Base-by-base conservation (phyloP, 2,888 invertebrate species). In the Lumbricus terrestris region DNA sequence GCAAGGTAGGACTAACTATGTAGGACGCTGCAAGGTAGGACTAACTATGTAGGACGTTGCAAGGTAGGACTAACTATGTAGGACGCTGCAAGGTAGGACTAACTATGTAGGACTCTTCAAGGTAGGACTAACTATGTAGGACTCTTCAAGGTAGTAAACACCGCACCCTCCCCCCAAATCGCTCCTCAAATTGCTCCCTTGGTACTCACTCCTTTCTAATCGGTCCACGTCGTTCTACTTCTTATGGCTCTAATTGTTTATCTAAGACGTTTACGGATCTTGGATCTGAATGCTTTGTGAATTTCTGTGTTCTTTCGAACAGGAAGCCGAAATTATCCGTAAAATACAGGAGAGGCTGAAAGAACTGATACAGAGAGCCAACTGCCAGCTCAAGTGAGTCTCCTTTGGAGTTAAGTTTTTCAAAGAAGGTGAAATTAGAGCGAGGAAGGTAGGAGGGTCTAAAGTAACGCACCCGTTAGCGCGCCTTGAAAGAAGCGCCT, bases 261-360 rank as follows among this genome's bases (percentile, higher is more conserved):
- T 20, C 23, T 47, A 20, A 1, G 20, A 47, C 23, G 1, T 23
- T 23, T 47, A 23, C 20, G 20, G 23, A 20, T 47, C 0, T 0
- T 11, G n/a, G n/a, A n/a, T 69, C 13, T 29, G 69, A 69, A 69
- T 88, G 37, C n/a, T 29, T 33, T 88, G 37, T 33, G n/a, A n/a
- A n/a, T n/a, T 34, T 40, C 33, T 88, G 37, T 13, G 37, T 29
- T 40, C 33, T 83, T 37, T 23, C 40, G 97, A 8, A 13, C 93
- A 95, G 94, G 98, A 98, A 95, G 97, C 98, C 82, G 97, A 97
- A 92, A 96, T 96, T 90, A 96, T 98, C 93, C 96, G 97, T 90
- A 96, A 96, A 92, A 96, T 97, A 92, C 97, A 98, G 94, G 97
- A 97, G 91, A 97, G 96, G 93, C 96, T 98, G 93, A 96, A 96